A percentile compares a stretch with the other conserved stretches of the same genome.
These are phyloP conservation scores for Capitella teleta DNA, from an alignment of 1,140 invertebrate genomes.

Conservation along the genomic window DNA sequence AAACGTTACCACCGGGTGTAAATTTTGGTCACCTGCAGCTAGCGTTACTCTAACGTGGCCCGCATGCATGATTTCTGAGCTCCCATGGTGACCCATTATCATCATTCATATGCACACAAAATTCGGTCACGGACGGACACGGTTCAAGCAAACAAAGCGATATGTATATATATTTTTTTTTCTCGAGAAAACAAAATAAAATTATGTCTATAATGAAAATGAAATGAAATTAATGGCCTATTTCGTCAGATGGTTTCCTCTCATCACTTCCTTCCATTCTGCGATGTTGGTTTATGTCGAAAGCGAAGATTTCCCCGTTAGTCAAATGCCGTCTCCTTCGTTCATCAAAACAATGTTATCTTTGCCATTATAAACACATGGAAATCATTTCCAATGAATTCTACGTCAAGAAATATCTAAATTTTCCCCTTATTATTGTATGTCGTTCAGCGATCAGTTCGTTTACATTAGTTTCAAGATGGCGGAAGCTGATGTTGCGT, in stretches of 20 bases:
- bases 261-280: not conserved
- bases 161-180: not conserved
- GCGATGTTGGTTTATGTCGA: slow-evolving; percentile 27
- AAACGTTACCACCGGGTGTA: no score
- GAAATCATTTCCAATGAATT: no score
- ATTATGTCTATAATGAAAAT: not conserved
- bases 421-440: not conserved
- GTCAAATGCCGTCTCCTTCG: not conserved
- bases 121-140: no score
- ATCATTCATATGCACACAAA: no score
- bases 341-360: not conserved
- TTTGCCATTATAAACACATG: not conserved
- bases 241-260: not conserved
- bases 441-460: not conserved
- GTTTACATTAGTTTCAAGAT: slow-evolving; percentile 5
- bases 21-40: no score
- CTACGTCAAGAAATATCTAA: not conserved
- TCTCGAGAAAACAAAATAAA: not conserved
- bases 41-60: no score
- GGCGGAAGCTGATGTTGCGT: no score
- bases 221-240: not conserved
- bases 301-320: slow-evolving; percentile 27
- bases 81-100: no score
- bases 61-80: no score
- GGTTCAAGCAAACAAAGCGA: no score